Conservation (phyloP, 2,888 invertebrate genomes). For the Aleiodes testaceus region DNA sequence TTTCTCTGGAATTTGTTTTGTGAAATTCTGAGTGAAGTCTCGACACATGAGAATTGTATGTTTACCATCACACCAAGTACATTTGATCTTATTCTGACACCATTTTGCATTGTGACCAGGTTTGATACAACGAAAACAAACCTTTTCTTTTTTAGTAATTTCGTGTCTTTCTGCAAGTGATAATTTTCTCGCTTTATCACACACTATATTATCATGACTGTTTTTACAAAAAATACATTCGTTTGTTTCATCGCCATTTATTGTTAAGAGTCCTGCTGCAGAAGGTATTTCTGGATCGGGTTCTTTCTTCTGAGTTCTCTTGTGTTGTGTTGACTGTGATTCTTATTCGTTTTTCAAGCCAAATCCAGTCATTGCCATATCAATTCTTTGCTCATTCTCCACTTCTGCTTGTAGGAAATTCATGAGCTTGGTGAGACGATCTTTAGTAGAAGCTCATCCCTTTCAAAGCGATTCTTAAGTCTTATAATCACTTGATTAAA, state of each 20-base stretch:
- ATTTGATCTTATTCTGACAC: slow-evolving; percentile 52
- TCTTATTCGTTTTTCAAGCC: neutral
- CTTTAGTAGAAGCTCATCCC: slow-evolving; percentile 50
- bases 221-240: neutral
- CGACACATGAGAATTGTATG: slow-evolving; percentile 54
- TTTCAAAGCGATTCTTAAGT: slow-evolving; percentile 56
- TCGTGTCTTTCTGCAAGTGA: neutral
- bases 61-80: slow-evolving; percentile 51
- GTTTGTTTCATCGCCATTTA: neutral
- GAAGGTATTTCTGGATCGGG: neutral
- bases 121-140: slow-evolving; percentile 57
- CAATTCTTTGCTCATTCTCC: slow-evolving; percentile 41
- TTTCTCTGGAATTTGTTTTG: neutral
- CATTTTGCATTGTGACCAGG: slow-evolving; percentile 49
- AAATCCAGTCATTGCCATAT: slow-evolving; percentile 18
- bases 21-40: slow-evolving; percentile 19
- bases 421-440: slow-evolving; percentile 40
- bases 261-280: neutral
- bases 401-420: slow-evolving; percentile 41
- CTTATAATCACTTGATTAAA: slow-evolving; percentile 55
- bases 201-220: neutral
- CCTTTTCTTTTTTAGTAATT: neutral
- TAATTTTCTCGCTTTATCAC: neutral
- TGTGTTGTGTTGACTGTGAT: neutral
- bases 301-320: neutral